Evolutionary conservation across 2,888 invertebrate species (phyloP), one percentile per base, ranked within the genome.

Genomic region (Mayetiola destructor): DNA sequence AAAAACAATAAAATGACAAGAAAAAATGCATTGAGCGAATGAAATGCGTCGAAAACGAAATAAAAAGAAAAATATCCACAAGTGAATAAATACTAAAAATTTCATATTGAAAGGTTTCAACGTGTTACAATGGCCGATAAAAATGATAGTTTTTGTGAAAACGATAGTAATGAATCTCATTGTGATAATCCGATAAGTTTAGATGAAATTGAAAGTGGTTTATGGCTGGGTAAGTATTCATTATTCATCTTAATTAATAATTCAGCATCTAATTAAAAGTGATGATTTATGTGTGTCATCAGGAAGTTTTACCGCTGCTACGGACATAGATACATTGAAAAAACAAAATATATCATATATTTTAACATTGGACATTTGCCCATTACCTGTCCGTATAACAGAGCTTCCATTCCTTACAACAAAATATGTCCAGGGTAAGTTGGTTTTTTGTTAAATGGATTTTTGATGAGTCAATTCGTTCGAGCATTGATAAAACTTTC

Each of bases 221-320:
- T 72, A 14, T 72, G 66, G 63, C 61, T 72, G 23, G 71, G 72
- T 72, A 63, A 39, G 52, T 62, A 18, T 40, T 20, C 3, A 40
- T 16, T 2, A 32, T 5, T 36, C 5, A 27, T 48, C 21, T 10
- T 23, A 29, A 21, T n/a, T 23, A 4, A 29, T n/a, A 16, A 37
- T 53, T 42, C 18, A 35, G 27, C 10, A 55, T 36, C 21, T 55
- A 27, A 14, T 39, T 57, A 35, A 56, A 32, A 3, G 32, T n/a
- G n/a, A n/a, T n/a, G n/a, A n/a, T n/a, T n/a, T 23, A 27, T 21
- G 18, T 21, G 10, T 40, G 55, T 37, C 67, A 71, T 3, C 65
- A 84, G 88, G 91, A 20, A 88, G 89, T 67, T 70, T 89, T 60
- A 82, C 86, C 35, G 87, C 88, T 60, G 91, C 90, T 2, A 80